Percentiles rank a stretch among this genome's conserved stretches.
Evolutionary conservation across 2,888 invertebrate genomes (phyloP).

Genomic region (Melinaea marsaeus): DNA sequence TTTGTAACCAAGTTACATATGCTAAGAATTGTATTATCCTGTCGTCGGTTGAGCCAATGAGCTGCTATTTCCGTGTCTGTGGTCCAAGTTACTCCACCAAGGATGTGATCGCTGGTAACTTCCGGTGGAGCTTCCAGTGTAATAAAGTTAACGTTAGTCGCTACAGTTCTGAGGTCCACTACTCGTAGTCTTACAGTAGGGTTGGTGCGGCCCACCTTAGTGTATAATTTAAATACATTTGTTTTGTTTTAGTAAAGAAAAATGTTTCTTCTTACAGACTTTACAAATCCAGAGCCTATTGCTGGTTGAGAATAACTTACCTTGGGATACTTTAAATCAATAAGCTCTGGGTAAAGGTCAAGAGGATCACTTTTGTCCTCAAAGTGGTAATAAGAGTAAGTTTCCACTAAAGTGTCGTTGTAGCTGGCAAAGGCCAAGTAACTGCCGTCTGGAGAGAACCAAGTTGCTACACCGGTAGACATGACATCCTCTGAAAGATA

Average conservation of each 20-base stretch:
- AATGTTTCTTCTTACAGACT: no score
- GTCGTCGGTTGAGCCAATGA: conserved; percentile 91
- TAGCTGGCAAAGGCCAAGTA: conserved; percentile 84
- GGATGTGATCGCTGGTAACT: conserved; percentile 80
- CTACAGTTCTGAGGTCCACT: conserved; percentile 68
- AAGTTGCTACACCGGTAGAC: conserved; percentile 84
- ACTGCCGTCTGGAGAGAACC: conserved; percentile 86
- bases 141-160: conserved; percentile 40
- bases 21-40: conserved; percentile 82
- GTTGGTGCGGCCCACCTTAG: conserved; percentile 83
- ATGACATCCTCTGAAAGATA: conserved; percentile 86
- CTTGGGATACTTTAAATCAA: conserved; percentile 83
- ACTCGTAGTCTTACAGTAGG: conserved; percentile 83
- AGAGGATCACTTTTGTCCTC: conserved; percentile 76
- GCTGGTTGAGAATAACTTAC: conserved; percentile 47
- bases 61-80: conserved; percentile 81
- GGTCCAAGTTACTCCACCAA: conserved; percentile 86
- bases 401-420: conserved; percentile 82
- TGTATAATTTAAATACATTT: conserved; percentile 18
- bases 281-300: no score
- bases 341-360: conserved; percentile 81
- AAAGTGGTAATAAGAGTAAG: conserved; percentile 82
- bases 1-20: conserved; percentile 71
- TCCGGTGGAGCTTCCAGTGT: conserved; percentile 65
- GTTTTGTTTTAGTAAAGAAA: not conserved